Evolutionary conservation across 2,797 vertebrate species (phyloP).

Genomic region (Ambastaia sidthimunki): DNA sequence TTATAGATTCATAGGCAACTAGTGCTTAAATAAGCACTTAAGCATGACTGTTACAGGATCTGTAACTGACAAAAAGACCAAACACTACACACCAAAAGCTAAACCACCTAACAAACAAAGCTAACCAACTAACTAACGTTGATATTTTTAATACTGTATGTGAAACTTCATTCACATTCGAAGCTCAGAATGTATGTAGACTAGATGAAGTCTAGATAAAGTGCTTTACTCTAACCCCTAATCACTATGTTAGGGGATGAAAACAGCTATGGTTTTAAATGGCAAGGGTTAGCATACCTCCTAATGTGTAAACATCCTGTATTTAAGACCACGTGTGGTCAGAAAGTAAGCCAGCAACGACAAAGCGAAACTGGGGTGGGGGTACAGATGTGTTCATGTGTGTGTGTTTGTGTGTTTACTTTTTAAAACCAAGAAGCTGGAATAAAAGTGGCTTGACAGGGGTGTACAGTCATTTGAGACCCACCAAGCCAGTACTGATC

Average conservation of each 20-base stretch:
- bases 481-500: slow-evolving; percentile 8
- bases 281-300: slow-evolving; percentile 48
- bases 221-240: slow-evolving; percentile 37
- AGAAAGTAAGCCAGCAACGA: slow-evolving; percentile 45
- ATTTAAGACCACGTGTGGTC: slow-evolving; percentile 52
- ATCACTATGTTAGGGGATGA: slow-evolving; percentile 35
- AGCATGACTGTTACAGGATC: too few relatives aligned
- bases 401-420: slow-evolving; percentile 14
- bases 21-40: too few relatives aligned
- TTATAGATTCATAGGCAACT: too few relatives aligned
- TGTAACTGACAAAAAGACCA: too few relatives aligned
- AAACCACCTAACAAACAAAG: background rate
- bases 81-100: background rate
- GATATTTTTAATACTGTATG: too few relatives aligned
- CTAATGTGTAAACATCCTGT: slow-evolving; percentile 52
- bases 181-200: slow-evolving; percentile 29
- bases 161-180: background rate
- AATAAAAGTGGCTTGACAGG: background rate
- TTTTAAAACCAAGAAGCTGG: slow-evolving; percentile 7
- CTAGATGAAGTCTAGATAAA: slow-evolving; percentile 10
- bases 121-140: background rate
- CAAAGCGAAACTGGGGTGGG: slow-evolving; percentile 1
- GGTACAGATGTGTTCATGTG: slow-evolving; percentile 24
- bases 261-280: slow-evolving; percentile 52
- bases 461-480: slow-evolving; percentile 9